Evolutionary conservation across 2,888 invertebrate species (phyloP).

Genomic region (Pseudolycoriella hygida): DNA sequence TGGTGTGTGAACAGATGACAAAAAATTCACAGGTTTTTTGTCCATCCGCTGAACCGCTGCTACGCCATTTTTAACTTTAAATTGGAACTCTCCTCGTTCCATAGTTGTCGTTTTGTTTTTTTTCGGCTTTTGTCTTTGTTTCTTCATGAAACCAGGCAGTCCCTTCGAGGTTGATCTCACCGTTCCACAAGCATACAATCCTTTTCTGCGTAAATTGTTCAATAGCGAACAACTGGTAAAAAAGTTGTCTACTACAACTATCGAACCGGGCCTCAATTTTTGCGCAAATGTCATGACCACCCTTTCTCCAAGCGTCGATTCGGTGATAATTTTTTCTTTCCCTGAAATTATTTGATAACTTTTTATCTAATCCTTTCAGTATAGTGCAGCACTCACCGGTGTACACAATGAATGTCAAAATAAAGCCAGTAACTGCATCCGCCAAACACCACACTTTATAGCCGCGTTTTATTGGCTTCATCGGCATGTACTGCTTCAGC

Average conservation of each 20-base stretch:
- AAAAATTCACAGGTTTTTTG: conserved; percentile 4
- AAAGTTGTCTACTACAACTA: conserved; percentile 7
- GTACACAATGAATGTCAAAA: not conserved
- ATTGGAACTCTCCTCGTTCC: conserved; percentile 4
- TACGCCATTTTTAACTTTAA: not conserved
- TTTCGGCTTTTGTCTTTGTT: not conserved
- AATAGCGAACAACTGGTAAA: conserved; percentile 3
- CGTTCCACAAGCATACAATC: conserved; percentile 2
- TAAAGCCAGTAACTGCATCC: not conserved
- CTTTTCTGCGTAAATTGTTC: conserved; percentile 1
- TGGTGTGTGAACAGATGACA: conserved; percentile 5
- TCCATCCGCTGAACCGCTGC: conserved; percentile 7
- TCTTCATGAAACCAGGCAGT: conserved; percentile 1
- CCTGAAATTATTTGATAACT: too few species aligned
- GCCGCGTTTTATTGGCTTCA: not conserved
- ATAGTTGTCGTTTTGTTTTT: not conserved
- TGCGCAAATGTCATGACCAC: not conserved
- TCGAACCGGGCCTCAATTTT: not conserved
- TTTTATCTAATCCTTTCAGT: not conserved
- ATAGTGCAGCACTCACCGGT: not conserved
- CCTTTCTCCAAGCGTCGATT: not conserved
- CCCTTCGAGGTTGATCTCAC: not conserved
- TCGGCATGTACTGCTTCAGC: not conserved
- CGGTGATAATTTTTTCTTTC: too few species aligned
- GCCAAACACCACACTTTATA: not conserved